Evolutionary conservation across 2,113 vertebrate species (phyloP).

Genomic region (Athene noctua): DNA sequence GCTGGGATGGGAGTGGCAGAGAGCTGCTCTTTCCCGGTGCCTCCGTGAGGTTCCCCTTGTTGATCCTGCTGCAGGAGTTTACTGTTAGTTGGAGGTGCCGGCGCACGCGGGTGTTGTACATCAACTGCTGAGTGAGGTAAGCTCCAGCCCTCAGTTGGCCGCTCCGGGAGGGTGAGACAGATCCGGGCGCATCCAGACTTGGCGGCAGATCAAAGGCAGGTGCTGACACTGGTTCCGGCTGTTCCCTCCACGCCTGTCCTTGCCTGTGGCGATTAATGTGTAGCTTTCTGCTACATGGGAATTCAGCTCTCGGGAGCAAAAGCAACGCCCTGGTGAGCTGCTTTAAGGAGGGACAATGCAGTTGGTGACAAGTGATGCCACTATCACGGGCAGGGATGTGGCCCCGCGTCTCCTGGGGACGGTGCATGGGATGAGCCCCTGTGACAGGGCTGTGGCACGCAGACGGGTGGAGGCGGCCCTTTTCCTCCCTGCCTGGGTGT

Average conservation of each 20-base stretch:
- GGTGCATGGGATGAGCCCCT: background rate
- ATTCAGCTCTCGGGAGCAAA: background rate
- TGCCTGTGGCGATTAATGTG: background rate
- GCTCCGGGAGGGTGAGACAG: background rate
- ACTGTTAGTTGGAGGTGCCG: rapidly evolving
- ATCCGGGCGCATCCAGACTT: background rate
- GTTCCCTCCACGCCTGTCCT: background rate
- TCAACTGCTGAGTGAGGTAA: background rate
- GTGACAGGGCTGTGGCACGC: background rate
- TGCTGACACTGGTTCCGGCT: background rate
- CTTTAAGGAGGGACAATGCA: background rate
- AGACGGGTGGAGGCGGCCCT: background rate
- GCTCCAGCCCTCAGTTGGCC: background rate
- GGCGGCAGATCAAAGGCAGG: background rate
- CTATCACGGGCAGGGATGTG: rapidly evolving
- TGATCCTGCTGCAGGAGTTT: background rate
- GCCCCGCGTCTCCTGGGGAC: background rate
- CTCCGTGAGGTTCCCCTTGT: background rate
- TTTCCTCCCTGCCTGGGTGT: background rate
- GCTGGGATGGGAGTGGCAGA: background rate
- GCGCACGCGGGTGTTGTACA: rapidly evolving
- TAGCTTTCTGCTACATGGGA: background rate
- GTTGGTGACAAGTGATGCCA: background rate
- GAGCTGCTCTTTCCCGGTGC: background rate
- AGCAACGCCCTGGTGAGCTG: background rate